Evolutionary conservation across 2,113 vertebrate genomes (phyloP).

Genomic region (Mormoops blainvillei): DNA sequence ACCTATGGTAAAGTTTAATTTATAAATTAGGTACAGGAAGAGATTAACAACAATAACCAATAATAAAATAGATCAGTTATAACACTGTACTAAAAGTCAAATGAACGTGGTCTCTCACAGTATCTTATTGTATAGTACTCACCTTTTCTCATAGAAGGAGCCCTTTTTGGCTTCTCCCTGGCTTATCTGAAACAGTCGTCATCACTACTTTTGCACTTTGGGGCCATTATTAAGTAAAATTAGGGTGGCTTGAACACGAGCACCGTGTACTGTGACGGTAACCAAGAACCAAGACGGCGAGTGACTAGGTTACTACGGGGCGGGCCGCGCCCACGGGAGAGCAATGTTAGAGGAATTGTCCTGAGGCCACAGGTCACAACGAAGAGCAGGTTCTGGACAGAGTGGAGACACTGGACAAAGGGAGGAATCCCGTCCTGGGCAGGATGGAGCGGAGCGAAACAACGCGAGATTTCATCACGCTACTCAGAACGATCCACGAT

Average conservation of each 20-base stretch:
- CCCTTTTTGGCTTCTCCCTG: background rate
- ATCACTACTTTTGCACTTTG: background rate
- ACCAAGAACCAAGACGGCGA: background rate
- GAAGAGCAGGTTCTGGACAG: too few species aligned
- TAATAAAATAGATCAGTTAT: too few species aligned
- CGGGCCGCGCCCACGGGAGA: too few species aligned
- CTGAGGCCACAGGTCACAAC: too few species aligned
- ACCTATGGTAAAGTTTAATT: too few species aligned
- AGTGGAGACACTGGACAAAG: background rate
- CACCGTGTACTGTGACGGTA: rapidly evolving
- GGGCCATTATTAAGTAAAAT: too few species aligned
- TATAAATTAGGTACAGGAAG: too few species aligned
- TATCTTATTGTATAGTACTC: background rate
- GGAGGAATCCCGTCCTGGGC: background rate
- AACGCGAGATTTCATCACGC: background rate
- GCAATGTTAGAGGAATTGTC: too few species aligned
- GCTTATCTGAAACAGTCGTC: background rate
- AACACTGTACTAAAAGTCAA: too few species aligned
- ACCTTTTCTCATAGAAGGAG: background rate
- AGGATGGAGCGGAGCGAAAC: background rate
- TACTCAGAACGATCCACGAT: rapidly evolving
- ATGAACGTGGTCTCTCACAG: background rate
- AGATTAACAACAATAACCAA: too few species aligned
- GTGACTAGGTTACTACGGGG: background rate
- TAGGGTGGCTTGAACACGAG: background rate